These are phyloP conservation scores for Globia sparganii DNA, from an alignment of 2,888 invertebrate species.

Conservation along the genomic window DNA sequence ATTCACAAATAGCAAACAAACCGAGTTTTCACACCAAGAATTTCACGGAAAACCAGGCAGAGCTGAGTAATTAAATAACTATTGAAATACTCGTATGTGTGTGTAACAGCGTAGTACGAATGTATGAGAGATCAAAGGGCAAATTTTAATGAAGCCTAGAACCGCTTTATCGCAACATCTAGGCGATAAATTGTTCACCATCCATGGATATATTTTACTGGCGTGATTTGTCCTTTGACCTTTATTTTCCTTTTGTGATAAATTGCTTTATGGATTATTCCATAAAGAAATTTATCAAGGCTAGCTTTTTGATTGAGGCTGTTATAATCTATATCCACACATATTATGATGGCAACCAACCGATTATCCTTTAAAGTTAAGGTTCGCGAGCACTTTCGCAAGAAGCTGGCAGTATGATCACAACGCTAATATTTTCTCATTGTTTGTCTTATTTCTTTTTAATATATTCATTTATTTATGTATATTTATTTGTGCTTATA, in stretches of 20 bases:
- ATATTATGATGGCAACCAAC: too few species aligned
- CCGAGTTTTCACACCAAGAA: constrained; percentile 18
- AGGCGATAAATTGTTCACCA: constrained; percentile 31
- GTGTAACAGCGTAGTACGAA: constrained; percentile 41
- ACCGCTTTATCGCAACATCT: constrained; percentile 60
- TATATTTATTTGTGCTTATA: too few species aligned
- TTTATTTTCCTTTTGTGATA: background rate
- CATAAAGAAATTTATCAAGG: background rate
- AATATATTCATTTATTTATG: too few species aligned
- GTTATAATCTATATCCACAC: background rate
- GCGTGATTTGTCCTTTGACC: background rate
- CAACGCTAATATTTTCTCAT: too few species aligned
- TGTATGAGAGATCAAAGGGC: constrained; percentile 72
- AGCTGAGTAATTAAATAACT: constrained; percentile 46
- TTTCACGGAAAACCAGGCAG: background rate
- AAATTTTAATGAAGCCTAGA: constrained; percentile 76
- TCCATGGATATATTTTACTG: constrained; percentile 21
- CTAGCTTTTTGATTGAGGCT: background rate
- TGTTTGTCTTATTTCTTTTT: too few species aligned
- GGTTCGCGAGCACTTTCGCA: too few species aligned
- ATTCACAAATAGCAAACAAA: constrained; percentile 1
- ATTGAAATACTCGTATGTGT: constrained; percentile 27
- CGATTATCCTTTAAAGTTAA: too few species aligned
- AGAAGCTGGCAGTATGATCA: too few species aligned
- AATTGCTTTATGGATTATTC: background rate